Evolutionary conservation across 1,140 invertebrate species (phyloP), one percentile per base, ranked within the genome.

Genomic region (Leptinotarsa texana): DNA sequence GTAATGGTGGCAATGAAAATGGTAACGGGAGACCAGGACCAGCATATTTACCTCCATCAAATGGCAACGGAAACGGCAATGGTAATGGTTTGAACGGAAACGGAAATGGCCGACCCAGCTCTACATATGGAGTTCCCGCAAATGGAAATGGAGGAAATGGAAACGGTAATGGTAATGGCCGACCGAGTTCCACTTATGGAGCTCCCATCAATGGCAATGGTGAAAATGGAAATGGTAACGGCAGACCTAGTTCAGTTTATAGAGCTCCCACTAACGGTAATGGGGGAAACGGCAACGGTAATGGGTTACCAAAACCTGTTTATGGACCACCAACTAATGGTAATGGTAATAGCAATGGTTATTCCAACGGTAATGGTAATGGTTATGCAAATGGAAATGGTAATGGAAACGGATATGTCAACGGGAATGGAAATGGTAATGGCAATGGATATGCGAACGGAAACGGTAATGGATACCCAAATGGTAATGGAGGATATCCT

Each of bases 61-160:
- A 80, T 74, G 77, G 79, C 42, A 74, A 74, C 72, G 74, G 77
- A 61, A 76, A 78, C 68, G 75, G 77, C 18, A 74, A 77, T 76
- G 76, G 78, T 65, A 72, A 70, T 63, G 78, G 78, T 63, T n/a
- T 24, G 67, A 42, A 42, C 8, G 33, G 33, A 42, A 42, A 42
- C 2, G 33, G 33, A 42, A 80, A 74, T 74, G 66, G 69, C 42
- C 13, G 8, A 72, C 74, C 74, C 22, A 62, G 49, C 17, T 47
- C 69, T 3, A 42, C 69, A 13, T 77, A 77, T 21, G 76, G 72
- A 18, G 61, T 62, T 48, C 78, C 78, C 48, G 4, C 17, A 13
- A 77, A 80, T 75, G 79, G 79, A 33, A 77, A 79, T 63, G 76
- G 77, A n/a, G 76, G 79, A 65, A 74, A 75, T 51, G 77, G 79